Evolutionary conservation across 1,140 invertebrate genomes (phyloP).

Genomic region (Wasmannia auropunctata): DNA sequence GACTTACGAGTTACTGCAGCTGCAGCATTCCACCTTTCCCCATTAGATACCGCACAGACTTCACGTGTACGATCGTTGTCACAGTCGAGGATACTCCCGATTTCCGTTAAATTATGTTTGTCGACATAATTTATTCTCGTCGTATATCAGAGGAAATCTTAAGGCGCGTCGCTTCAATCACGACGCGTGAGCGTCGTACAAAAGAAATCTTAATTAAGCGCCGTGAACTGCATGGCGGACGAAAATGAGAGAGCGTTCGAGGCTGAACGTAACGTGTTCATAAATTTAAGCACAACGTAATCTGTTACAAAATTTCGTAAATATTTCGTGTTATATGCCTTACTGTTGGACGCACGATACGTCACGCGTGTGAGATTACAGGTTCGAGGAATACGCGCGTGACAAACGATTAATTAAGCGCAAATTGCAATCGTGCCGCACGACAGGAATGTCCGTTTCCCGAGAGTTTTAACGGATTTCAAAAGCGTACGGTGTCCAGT

Average conservation of each 20-base stretch:
- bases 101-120: slow-evolving; percentile 5
- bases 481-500: not conserved
- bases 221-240: not conserved
- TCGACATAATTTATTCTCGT: slow-evolving; percentile 16
- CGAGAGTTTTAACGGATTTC: not conserved
- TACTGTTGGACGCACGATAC: not conserved
- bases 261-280: not conserved
- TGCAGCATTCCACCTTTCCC: not conserved
- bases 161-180: not conserved
- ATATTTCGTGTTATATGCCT: not conserved
- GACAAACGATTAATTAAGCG: not conserved
- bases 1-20: not conserved
- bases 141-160: not conserved
- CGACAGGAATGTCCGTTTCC: not conserved
- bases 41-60: not conserved
- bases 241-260: not conserved
- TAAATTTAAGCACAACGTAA: not conserved
- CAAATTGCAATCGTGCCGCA: not conserved
- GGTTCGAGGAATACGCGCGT: not conserved
- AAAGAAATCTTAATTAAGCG: not conserved
- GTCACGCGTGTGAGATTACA: not conserved
- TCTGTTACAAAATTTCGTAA: not conserved
- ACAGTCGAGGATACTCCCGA: not conserved
- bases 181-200: not conserved
- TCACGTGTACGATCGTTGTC: not conserved